Conservation (phyloP, 2,888 invertebrate species). For the Standfussiana lucernea region DNA sequence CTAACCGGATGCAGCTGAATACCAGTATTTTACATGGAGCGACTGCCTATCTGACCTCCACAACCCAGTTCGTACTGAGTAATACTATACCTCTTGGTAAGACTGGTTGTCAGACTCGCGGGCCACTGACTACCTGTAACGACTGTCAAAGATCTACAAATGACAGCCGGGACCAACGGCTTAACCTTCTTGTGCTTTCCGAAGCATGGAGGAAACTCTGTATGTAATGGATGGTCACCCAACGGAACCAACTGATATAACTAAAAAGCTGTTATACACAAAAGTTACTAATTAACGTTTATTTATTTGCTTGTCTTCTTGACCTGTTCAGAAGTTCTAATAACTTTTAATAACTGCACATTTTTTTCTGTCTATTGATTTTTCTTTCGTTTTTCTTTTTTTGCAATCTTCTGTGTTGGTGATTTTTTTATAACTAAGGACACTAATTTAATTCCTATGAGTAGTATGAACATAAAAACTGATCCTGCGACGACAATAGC, state of each 20-base stretch:
- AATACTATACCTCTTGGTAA: no score
- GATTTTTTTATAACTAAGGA: neutral
- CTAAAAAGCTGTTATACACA: neutral
- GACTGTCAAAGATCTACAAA: no score
- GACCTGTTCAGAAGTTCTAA: neutral
- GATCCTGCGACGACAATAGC: constrained; percentile 36
- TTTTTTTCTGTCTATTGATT: neutral
- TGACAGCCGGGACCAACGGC: no score
- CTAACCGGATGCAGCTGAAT: no score
- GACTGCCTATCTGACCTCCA: no score
- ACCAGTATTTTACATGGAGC: no score
- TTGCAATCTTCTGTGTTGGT: neutral
- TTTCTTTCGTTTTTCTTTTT: constrained; percentile 21
- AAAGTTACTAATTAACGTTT: neutral
- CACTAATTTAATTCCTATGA: constrained; percentile 7
- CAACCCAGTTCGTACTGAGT: no score
- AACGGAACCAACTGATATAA: neutral
- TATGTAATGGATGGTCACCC: no score
- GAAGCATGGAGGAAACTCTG: no score
- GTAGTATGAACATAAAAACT: constrained; percentile 15
- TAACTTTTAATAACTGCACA: neutral
- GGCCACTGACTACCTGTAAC: no score
- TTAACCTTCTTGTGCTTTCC: no score
- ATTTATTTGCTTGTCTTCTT: neutral
- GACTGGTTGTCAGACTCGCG: no score